Evolutionary conservation across 2,888 invertebrate species (phyloP).

Genomic region (Apodemia zela): DNA sequence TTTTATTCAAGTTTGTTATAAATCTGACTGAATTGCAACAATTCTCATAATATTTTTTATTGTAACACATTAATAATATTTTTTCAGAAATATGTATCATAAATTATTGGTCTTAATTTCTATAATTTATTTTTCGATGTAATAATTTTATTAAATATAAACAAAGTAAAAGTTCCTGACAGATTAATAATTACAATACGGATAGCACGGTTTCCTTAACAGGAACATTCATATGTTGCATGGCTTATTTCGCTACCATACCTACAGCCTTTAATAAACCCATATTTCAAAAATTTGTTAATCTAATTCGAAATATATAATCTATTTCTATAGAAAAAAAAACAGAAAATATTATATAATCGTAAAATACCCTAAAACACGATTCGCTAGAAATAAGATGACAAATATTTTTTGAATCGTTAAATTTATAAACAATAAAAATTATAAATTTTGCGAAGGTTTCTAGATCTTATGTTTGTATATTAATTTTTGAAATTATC

Average conservation of each 20-base stretch:
- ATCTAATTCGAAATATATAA: too few species aligned
- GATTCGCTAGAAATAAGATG: too few species aligned
- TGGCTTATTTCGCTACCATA: neutral
- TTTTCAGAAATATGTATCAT: slow-evolving; percentile 9
- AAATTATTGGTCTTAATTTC: slow-evolving; percentile 12
- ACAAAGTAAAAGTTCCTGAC: slow-evolving; percentile 43
- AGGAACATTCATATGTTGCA: neutral
- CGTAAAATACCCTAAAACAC: too few species aligned
- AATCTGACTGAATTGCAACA: slow-evolving; percentile 5
- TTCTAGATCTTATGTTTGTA: too few species aligned
- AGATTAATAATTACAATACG: slow-evolving; percentile 32
- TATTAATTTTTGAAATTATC: too few species aligned
- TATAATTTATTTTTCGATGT: slow-evolving; percentile 14
- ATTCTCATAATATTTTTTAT: neutral
- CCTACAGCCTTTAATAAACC: neutral
- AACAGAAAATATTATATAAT: too few species aligned
- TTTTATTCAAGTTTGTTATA: slow-evolving; percentile 9
- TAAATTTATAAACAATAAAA: neutral
- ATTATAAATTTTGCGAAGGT: too few species aligned
- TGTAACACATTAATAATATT: slow-evolving; percentile 9
- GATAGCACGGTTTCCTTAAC: neutral
- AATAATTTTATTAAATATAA: slow-evolving; percentile 12
- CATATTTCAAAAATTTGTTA: neutral
- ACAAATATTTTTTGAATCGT: neutral
- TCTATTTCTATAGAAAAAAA: too few species aligned